A percentile compares a stretch with the other conserved stretches of the same genome.
Evolutionary conservation across 2,113 vertebrate species (phyloP).

Genomic region (Physeter macrocephalus): DNA sequence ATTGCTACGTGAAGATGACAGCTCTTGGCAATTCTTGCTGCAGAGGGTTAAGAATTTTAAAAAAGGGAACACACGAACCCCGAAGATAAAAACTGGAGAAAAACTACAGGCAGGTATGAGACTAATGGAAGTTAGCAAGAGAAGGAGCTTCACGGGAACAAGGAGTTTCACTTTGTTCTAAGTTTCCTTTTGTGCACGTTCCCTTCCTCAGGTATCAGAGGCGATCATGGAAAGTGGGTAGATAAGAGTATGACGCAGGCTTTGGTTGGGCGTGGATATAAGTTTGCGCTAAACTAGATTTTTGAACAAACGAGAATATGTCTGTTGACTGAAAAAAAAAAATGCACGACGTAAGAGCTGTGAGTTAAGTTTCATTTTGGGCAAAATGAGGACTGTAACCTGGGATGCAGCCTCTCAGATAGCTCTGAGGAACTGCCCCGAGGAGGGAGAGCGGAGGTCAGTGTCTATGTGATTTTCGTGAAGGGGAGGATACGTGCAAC

Average conservation of each 20-base stretch:
- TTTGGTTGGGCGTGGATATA: accelerated
- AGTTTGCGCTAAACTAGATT: not conserved
- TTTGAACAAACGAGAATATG: not conserved
- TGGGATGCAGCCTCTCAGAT: not conserved
- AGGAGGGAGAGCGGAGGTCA: not conserved
- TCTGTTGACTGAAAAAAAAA: accelerated
- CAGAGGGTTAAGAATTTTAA: not conserved
- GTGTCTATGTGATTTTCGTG: accelerated
- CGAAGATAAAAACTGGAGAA: not conserved
- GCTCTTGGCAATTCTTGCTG: too few species aligned
- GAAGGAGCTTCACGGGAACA: not conserved
- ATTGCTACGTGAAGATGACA: too few species aligned
- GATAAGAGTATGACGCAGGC: not conserved
- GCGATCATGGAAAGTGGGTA: accelerated
- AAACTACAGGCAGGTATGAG: accelerated
- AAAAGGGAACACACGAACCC: not conserved
- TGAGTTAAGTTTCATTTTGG: not conserved
- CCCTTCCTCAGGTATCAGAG: not conserved
- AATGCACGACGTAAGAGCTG: accelerated
- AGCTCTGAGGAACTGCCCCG: not conserved
- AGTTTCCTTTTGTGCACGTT: accelerated
- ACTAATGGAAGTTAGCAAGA: accelerated
- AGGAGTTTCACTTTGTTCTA: not conserved
- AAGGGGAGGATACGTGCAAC: not conserved
- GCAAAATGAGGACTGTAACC: not conserved